Evolutionary conservation across 2,888 invertebrate species (phyloP).

Genomic region (Ernsta delagoae): DNA sequence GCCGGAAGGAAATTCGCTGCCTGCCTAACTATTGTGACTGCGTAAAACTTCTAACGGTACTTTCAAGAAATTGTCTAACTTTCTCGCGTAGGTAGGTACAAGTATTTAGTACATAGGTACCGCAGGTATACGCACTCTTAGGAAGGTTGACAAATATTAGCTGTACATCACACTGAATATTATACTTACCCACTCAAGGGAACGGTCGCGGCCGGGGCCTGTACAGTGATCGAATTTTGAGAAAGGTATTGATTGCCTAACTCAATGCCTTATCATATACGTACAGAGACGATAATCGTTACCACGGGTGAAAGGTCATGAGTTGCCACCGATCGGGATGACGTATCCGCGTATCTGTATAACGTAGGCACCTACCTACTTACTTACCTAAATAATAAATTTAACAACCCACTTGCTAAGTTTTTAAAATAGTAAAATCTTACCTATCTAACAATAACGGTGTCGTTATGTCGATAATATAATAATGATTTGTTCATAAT

Average conservation of each 20-base stretch:
- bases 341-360: not conserved
- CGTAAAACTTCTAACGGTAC: too few species aligned
- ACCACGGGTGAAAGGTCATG: slow-evolving; percentile 13
- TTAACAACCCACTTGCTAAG: too few species aligned
- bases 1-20: too few species aligned
- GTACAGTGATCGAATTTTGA: slow-evolving; percentile 29
- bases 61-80: too few species aligned
- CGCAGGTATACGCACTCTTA: not conserved
- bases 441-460: too few species aligned
- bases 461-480: too few species aligned
- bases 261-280: slow-evolving; percentile 5
- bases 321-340: not conserved
- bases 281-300: not conserved
- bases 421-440: too few species aligned
- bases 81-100: too few species aligned
- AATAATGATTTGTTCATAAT: too few species aligned
- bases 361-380: too few species aligned
- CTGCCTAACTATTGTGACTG: too few species aligned
- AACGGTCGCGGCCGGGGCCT: not conserved
- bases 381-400: not conserved
- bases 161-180: slow-evolving; percentile 24
- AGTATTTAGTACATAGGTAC: too few species aligned
- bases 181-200: slow-evolving; percentile 23
- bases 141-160: slow-evolving; percentile 23
- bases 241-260: slow-evolving; percentile 32